Evolutionary conservation across 2,113 vertebrate species (phyloP).

Genomic region (Sorex araneus): DNA sequence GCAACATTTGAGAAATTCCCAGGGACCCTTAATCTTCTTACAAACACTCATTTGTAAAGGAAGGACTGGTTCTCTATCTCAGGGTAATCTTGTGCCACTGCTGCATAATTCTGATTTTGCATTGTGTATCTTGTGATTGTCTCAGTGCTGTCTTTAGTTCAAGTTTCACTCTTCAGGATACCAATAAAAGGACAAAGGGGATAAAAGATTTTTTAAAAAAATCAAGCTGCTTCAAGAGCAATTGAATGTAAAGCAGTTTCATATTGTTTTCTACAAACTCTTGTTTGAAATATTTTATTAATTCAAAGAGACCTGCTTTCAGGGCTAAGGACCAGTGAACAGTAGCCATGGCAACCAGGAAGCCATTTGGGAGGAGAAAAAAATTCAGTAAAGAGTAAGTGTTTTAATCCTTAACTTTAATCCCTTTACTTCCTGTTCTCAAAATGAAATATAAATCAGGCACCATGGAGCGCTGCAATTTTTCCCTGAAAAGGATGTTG

Average conservation of each 20-base stretch:
- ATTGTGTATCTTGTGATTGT: slow-evolving; percentile 65
- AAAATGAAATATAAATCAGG: slow-evolving; percentile 91
- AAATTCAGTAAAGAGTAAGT: slow-evolving; percentile 89
- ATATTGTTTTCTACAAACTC: slow-evolving; percentile 85
- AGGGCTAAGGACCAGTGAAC: slow-evolving; percentile 86
- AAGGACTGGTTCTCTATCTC: slow-evolving; percentile 4
- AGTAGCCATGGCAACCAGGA: slow-evolving; percentile 89
- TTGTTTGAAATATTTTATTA: slow-evolving; percentile 88
- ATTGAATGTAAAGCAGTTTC: slow-evolving; percentile 83
- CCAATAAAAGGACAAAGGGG: slow-evolving; percentile 71
- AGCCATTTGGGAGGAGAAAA: slow-evolving; percentile 86
- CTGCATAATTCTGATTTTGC: slow-evolving; percentile 46
- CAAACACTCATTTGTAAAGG: slow-evolving; percentile 68
- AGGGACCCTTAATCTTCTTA: slow-evolving; percentile 68
- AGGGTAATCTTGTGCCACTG: slow-evolving; percentile 6
- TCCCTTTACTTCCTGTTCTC: slow-evolving; percentile 91
- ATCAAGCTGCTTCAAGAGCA: slow-evolving; percentile 78
- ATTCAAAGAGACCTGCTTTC: slow-evolving; percentile 84
- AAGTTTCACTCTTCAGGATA: slow-evolving; percentile 78
- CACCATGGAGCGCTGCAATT: slow-evolving; percentile 85
- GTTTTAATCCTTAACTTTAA: slow-evolving; percentile 91
- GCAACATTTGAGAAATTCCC: slow-evolving; percentile 80
- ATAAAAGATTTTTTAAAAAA: slow-evolving; percentile 54
- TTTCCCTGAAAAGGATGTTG: slow-evolving; percentile 89
- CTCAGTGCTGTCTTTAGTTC: slow-evolving; percentile 68